Base-by-base conservation (phyloP, 2,113 vertebrate species). In the Athene noctua region DNA sequence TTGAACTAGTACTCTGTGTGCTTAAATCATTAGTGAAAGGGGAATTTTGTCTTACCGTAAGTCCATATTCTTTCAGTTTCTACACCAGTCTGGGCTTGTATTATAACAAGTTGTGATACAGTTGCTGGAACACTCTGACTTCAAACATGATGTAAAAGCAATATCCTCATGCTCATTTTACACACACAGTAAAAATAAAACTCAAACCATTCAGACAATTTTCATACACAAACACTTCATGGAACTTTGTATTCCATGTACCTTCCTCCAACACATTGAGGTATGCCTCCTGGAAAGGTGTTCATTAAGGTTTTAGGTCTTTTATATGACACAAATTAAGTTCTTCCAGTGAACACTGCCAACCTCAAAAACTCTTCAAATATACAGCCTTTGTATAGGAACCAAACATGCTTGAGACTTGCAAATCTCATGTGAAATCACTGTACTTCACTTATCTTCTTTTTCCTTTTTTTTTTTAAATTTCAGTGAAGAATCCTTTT, bases 1-100 rank as follows among this genome's bases (percentile, higher is more conserved):
- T 7, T 55, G 73, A 91, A 73, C 26, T 62, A 42, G 52, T 42
- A 79, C 36, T 73, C 70, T 26, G 22, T 72, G 30, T 42, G 68
- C 72, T 97, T 52, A 81, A 94, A 77, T 75, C 54, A 27, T 77
- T 62, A 91, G 29, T 22, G 21, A 95, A 94, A 91, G 80, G 32
- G 70, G 14, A 87, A 77, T 91, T 92, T 51, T 95, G n/a, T 80
- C 54, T 82, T 42, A 54, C 12, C 0, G 0, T 59, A 26, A 66
- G 10, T 7, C 16, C 58, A 34, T 42, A 51, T 75, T 92, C 67
- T 80, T 92, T 59, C 58, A 62, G 42, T 62, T 95, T 47, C 51
- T 75, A 57, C 51, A 63, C n/a, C 55, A 42, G 52, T 42, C 44
- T 51, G 59, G 32, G 77, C 71, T 93, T 5, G 1, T 46, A 66